Conservation (phyloP, 2,113 vertebrate genomes). For the Trochalopteron elliotii region DNA sequence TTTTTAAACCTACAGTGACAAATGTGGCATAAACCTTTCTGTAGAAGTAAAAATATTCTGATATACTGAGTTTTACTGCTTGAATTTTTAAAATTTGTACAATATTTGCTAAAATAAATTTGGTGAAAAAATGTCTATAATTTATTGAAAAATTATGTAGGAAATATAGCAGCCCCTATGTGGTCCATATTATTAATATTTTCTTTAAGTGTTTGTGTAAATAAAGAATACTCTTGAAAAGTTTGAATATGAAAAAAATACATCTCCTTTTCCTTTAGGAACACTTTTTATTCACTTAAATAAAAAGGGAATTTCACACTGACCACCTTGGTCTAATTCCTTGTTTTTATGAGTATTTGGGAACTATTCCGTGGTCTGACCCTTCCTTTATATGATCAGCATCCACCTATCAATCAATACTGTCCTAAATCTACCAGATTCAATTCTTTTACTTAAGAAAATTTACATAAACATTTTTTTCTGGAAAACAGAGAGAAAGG, state of each 20-base stretch:
- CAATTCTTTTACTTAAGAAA: neutral
- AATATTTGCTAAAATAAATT: neutral
- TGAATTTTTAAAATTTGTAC: neutral
- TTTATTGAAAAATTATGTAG: neutral
- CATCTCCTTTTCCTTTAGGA: neutral
- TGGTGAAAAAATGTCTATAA: neutral
- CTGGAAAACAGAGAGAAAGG: neutral
- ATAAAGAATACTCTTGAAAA: neutral
- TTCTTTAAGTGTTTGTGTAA: neutral
- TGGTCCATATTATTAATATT: neutral
- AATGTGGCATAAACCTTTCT: neutral
- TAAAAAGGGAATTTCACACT: neutral
- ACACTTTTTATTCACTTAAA: neutral
- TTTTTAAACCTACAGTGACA: neutral
- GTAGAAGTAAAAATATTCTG: neutral
- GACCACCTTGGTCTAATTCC: rapidly evolving
- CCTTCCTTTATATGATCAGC: neutral
- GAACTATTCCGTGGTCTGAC: neutral
- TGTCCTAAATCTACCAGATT: neutral
- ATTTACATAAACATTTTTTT: neutral
- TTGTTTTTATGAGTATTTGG: neutral
- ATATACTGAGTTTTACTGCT: neutral
- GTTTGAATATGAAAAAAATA: neutral
- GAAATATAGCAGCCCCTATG: neutral
- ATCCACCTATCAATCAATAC: neutral